Conservation (phyloP, 2,888 invertebrate genomes). For the Agonopterix arenella region DNA sequence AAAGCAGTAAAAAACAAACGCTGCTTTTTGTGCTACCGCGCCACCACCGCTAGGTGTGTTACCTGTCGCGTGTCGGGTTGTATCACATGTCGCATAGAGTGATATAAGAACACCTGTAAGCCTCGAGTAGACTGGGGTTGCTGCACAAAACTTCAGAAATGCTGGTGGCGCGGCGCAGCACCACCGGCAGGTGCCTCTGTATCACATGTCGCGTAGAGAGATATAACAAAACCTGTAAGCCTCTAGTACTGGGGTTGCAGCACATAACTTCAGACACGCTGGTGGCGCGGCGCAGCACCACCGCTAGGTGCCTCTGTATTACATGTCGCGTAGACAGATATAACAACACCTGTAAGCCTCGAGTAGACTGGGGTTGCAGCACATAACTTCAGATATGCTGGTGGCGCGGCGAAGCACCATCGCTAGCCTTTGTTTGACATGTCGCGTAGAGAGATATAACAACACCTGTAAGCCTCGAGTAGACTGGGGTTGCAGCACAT, state of each 20-base stretch:
- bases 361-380: constrained; percentile 58
- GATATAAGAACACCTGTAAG: too few species aligned
- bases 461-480: constrained; percentile 61
- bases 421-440: constrained; percentile 46
- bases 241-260: constrained; percentile 58
- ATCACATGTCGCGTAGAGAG: constrained; percentile 35
- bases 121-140: too few species aligned
- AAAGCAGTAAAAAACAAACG: too few species aligned
- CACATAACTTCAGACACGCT: constrained; percentile 66
- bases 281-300: constrained; percentile 57
- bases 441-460: constrained; percentile 16
- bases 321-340: too few species aligned
- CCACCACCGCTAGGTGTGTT: too few species aligned
- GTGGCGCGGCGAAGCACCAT: constrained; percentile 56
- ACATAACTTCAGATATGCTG: constrained; percentile 64
- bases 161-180: constrained; percentile 58
- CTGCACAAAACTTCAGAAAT: constrained; percentile 65
- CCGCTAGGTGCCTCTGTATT: constrained; percentile 48
- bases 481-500: constrained; percentile 63
- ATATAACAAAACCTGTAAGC: constrained; percentile 48
- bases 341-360: too few species aligned
- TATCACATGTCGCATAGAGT: too few species aligned
- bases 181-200: constrained; percentile 43
- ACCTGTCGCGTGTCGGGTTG: too few species aligned
- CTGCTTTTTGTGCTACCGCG: too few species aligned